Conservation (phyloP, 1,140 invertebrate genomes). For the Drosophila funebris region DNA sequence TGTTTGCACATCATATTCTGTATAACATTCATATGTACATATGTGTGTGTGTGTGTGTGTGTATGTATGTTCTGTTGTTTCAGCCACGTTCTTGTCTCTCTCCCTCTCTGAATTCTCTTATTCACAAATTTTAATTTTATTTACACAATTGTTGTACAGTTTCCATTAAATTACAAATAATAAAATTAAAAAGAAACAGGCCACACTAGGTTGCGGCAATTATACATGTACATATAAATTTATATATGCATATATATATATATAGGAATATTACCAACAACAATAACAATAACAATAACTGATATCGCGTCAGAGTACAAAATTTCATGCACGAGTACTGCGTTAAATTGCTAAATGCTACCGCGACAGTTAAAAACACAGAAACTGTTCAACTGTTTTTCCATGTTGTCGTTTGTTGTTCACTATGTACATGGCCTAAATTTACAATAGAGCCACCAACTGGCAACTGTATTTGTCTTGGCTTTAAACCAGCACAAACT, state of each 20-base stretch:
- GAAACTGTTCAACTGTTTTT: conserved; percentile 62
- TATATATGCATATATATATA: neutral
- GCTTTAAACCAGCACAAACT: conserved; percentile 16
- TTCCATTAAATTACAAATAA: conserved; percentile 79
- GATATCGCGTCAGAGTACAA: conserved; percentile 78
- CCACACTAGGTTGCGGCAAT: conserved; percentile 39
- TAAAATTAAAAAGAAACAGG: conserved; percentile 51
- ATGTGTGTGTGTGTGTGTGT: neutral
- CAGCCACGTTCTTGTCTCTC: conserved; percentile 31
- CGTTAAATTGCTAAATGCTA: conserved; percentile 80
- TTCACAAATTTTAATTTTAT: conserved; percentile 67
- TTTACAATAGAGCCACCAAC: conserved; percentile 63
- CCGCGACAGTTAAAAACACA: conserved; percentile 64
- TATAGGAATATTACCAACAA: conserved; percentile 44
- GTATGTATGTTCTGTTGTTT: conserved; percentile 25
- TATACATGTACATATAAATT: conserved; percentile 47
- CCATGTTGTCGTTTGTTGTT: conserved; percentile 42
- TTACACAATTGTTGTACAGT: conserved; percentile 78
- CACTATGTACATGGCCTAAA: conserved; percentile 70
- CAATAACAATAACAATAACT: conserved; percentile 48
- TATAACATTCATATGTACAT: conserved; percentile 14
- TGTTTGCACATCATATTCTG: conserved; percentile 63
- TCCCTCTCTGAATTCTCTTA: conserved; percentile 4
- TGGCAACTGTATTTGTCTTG: conserved; percentile 72
- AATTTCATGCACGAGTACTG: conserved; percentile 81